A percentile compares a stretch with the other conserved stretches of the same genome.
These are phyloP conservation scores for Chelonus formosanus DNA, from an alignment of 2,888 invertebrate genomes.

Conservation along the genomic window DNA sequence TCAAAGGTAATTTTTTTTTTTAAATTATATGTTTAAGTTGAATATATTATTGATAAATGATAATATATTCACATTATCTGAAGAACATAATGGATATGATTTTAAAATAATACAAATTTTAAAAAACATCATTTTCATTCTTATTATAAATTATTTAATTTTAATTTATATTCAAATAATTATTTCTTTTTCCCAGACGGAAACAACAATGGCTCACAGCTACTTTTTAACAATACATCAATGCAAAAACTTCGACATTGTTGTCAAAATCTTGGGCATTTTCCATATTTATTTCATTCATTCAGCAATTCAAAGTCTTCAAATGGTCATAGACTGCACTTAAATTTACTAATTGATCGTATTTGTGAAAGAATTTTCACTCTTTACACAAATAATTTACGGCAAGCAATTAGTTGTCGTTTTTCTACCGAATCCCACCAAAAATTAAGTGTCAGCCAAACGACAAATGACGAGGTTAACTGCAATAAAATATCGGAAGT, in stretches of 20 bases:
- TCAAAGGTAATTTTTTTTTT: constrained; percentile 53
- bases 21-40: background rate
- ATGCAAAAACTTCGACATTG: constrained; percentile 63
- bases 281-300: constrained; percentile 61
- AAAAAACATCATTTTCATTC: too few relatives aligned
- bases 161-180: too few relatives aligned
- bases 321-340: constrained; percentile 47
- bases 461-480: background rate
- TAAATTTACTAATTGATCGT: constrained; percentile 47
- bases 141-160: too few relatives aligned
- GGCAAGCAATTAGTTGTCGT: constrained; percentile 38
- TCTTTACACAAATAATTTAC: constrained; percentile 46
- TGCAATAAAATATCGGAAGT: background rate
- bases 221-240: constrained; percentile 55
- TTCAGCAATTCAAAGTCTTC: constrained; percentile 54
- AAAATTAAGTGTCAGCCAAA: constrained; percentile 3
- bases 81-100: too few relatives aligned
- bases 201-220: constrained; percentile 55
- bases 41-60: too few relatives aligned
- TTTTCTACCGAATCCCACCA: constrained; percentile 2
- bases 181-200: constrained; percentile 49
- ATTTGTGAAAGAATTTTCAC: constrained; percentile 49
- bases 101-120: too few relatives aligned
- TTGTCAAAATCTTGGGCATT: constrained; percentile 61
- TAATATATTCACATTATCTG: too few relatives aligned